Evolutionary conservation across 2,888 invertebrate species (phyloP), one percentile per base, ranked within the genome.

Genomic region (Dorcus parallelipipedus): DNA sequence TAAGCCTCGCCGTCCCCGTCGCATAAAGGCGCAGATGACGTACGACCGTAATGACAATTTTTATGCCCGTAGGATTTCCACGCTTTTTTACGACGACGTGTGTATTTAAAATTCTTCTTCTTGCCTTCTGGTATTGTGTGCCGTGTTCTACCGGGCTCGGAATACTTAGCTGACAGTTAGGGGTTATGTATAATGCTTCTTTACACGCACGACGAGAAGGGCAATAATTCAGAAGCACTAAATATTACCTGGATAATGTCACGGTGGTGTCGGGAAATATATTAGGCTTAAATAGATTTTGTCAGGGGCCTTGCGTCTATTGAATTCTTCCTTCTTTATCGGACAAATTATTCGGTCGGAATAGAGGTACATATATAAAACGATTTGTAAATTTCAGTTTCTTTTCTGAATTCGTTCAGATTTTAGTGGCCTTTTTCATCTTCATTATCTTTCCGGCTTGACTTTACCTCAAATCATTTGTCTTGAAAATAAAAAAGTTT

Each of bases 1-100:
- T 74, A 75, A 73, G 74, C 73, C 71, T 69, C 65, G 26, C 38
- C 39, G 48, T 38, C 49, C 56, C 41, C 51, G 52, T 43, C 39
- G 10, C 38, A 52, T 38, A 56, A 56, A 56, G 23, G 45, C 17
- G 9, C 26, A 71, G 69, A 72, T 71, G 74, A 74, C 72, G 69
- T 71, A 71, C 71, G 71, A 72, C 71, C 70, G 73, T 71, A 72
- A 73, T 73, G 73, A 72, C 72, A 71, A 73, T 72, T 73, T 73
- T 73, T 72, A 70, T 73, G 69, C 70, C 70, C 69, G 61, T 52
- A 61, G 56, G 67, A 66, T 69, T 69, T 69, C 66, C 63, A 64
- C 50, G 57, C 61, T 57, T 62, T 61, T 62, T 64, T 64, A 50
- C 60, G 50, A 50, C 60, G 39, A 38, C 26, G 56, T 40, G 47